Percentiles rank a stretch among this genome's conserved stretches.
Evolutionary conservation across 2,888 invertebrate genomes (phyloP).

Genomic region (Nomada fucata): DNA sequence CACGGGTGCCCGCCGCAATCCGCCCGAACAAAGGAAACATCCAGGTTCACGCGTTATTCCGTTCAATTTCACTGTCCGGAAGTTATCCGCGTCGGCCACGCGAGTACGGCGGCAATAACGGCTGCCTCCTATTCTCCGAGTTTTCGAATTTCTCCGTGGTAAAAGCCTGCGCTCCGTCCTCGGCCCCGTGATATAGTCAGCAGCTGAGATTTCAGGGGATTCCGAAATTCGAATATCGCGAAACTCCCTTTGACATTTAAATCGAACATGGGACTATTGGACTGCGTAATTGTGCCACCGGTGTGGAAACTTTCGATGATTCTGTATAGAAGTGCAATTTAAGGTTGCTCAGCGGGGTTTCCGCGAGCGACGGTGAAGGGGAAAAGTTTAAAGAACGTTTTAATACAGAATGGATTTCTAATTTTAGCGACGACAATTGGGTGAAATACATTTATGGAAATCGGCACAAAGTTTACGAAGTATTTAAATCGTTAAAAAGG

Average conservation of each 20-base stretch:
- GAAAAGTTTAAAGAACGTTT: too few species aligned
- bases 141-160: constrained; percentile 66
- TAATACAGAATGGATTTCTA: too few species aligned
- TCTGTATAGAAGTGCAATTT: too few species aligned
- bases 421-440: too few species aligned
- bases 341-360: too few species aligned
- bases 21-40: constrained; percentile 70
- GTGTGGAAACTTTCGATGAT: not conserved
- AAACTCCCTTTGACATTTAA: constrained; percentile 28
- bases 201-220: constrained; percentile 57
- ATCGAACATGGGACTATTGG: constrained; percentile 4
- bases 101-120: constrained; percentile 65
- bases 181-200: constrained; percentile 17
- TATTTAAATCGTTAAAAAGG: too few species aligned
- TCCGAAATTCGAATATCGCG: constrained; percentile 41
- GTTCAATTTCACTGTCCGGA: constrained; percentile 71
- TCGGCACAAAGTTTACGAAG: too few species aligned
- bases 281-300: not conserved
- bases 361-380: too few species aligned
- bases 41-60: constrained; percentile 69
- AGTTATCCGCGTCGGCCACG: constrained; percentile 56
- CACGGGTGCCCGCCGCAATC: constrained; percentile 62
- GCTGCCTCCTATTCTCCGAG: constrained; percentile 56
- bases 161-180: constrained; percentile 40
- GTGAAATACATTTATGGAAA: too few species aligned